Percentiles rank a stretch among this genome's conserved stretches.
Evolutionary conservation across 2,113 vertebrate genomes (phyloP).

Genomic region (Peromyscus polionotus): DNA sequence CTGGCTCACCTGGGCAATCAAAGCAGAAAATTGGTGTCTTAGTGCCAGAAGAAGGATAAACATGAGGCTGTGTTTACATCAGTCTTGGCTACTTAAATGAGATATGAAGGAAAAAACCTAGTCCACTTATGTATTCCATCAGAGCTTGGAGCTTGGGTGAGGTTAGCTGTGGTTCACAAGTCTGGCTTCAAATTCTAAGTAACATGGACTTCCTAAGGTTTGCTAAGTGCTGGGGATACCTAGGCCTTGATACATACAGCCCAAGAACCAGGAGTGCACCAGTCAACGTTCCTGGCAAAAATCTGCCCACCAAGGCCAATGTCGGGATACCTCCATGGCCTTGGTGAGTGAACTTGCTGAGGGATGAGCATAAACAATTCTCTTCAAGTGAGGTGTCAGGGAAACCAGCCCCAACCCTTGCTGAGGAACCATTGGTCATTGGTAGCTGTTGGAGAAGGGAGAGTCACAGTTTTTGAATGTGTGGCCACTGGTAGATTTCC

Average conservation of each 20-base stretch:
- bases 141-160: background rate
- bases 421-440: background rate
- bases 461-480: background rate
- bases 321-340: background rate
- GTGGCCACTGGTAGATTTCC: background rate
- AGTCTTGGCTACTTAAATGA: background rate
- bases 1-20: background rate
- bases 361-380: fast-evolving
- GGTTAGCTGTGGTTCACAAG: background rate
- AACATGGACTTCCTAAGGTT: background rate
- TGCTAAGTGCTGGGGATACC: too few species aligned
- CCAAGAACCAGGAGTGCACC: background rate
- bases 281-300: background rate
- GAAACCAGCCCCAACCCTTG: background rate
- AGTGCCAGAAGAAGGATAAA: background rate
- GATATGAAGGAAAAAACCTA: background rate
- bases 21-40: conserved; percentile 45
- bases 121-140: background rate
- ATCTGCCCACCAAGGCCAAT: background rate
- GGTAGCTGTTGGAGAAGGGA: background rate
- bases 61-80: conserved; percentile 7
- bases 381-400: background rate
- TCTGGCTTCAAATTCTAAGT: background rate
- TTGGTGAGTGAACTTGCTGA: background rate
- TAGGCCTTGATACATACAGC: background rate